Percentiles rank a stretch among this genome's conserved stretches.
These are phyloP conservation scores for Masticophis lateralis DNA, from an alignment of 2,797 vertebrate species.

Conservation along the genomic window DNA sequence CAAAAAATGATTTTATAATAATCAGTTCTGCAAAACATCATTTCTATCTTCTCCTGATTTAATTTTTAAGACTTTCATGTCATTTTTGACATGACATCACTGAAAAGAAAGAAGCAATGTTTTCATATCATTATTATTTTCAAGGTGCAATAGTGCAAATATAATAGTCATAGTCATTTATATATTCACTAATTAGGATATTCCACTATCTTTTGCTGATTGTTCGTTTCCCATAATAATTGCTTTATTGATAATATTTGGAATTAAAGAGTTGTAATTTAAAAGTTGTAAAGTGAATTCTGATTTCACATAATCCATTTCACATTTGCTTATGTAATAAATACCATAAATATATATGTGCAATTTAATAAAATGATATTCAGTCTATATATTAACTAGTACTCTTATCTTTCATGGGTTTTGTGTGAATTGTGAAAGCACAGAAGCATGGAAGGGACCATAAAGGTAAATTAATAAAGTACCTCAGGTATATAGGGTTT, in stretches of 20 bases:
- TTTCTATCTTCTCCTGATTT: neutral
- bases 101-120: neutral
- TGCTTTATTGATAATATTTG: neutral
- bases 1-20: neutral
- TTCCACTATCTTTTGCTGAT: neutral
- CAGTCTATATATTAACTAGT: no score
- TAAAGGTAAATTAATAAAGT: neutral
- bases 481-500: neutral
- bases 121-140: neutral
- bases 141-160: neutral
- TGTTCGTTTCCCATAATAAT: neutral
- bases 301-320: no score
- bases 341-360: no score
- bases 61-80: neutral
- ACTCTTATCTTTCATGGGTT: no score
- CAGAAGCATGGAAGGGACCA: neutral
- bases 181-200: neutral
- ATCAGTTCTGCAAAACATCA: neutral
- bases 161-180: neutral
- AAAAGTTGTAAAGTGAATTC: neutral
- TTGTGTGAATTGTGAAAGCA: neutral
- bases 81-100: neutral
- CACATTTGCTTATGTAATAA: no score
- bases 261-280: neutral
- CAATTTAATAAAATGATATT: no score